Percentiles rank a stretch among this genome's conserved stretches.
phyloP scores from a whole-genome alignment of 1,140 invertebrate species.

The Melipona quadrifasciata region DNA sequence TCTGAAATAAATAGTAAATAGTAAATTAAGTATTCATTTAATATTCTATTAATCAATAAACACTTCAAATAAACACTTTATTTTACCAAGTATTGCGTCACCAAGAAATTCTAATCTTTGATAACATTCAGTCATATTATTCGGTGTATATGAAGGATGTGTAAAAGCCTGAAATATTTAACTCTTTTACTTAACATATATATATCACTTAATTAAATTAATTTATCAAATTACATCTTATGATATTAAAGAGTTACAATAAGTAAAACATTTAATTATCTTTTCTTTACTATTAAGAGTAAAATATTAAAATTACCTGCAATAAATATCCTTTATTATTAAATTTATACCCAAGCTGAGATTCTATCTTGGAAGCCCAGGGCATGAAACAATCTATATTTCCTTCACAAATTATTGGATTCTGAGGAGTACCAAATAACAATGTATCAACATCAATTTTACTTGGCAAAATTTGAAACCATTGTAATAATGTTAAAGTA shows the following conservation, averaged over 20 bases:
- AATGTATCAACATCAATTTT: constrained; percentile 76
- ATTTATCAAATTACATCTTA: neutral
- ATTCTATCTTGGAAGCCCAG: constrained; percentile 82
- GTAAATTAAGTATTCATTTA: constrained; percentile 74
- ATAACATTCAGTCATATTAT: constrained; percentile 53
- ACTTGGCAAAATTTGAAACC: constrained; percentile 86
- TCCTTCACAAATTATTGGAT: constrained; percentile 70
- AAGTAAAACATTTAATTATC: neutral
- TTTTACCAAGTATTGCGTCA: constrained; percentile 58
- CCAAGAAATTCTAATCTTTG: constrained; percentile 65
- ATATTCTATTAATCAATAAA: neutral
- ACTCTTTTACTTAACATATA: neutral
- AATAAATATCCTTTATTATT: constrained; percentile 83
- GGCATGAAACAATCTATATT: constrained; percentile 80
- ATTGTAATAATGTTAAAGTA: constrained; percentile 87
- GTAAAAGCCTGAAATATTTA: constrained; percentile 50
- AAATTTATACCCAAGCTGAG: constrained; percentile 86
- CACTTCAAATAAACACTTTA: neutral
- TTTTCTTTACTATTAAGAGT: neutral
- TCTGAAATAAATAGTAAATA: constrained; percentile 83
- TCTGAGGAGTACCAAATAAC: constrained; percentile 66
- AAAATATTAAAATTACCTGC: constrained; percentile 76
- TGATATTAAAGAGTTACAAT: neutral
- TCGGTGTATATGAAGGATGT: constrained; percentile 47
- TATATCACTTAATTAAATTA: neutral